Evolutionary conservation across 92 coral and sea anemone genomes (phyloP).

Genomic region (Virgularia gustaviana): DNA sequence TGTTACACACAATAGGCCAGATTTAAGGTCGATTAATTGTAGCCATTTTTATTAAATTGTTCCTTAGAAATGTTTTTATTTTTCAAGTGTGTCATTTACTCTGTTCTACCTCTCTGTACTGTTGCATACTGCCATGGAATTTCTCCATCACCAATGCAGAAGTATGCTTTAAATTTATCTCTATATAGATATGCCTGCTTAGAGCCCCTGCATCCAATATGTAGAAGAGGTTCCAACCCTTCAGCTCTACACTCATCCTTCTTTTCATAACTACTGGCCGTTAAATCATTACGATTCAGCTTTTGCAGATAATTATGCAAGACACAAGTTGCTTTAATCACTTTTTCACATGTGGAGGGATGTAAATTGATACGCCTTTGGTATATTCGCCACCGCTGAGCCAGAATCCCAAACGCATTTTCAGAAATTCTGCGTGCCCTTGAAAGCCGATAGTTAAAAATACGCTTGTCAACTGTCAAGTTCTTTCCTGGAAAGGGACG

Average conservation of each 20-base stretch:
- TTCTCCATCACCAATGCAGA: slow-evolving; percentile 12
- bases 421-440: slow-evolving; percentile 1
- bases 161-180: slow-evolving; percentile 11
- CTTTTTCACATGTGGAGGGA: not conserved
- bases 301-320: slow-evolving; percentile 12
- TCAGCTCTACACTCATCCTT: not conserved
- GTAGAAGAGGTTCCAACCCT: not conserved
- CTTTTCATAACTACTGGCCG: too few species aligned
- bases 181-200: not conserved
- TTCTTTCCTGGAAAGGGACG: slow-evolving; percentile 6
- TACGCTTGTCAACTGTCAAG: not conserved
- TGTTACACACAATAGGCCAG: not conserved
- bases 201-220: slow-evolving; percentile 8
- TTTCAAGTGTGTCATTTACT: not conserved
- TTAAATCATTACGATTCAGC: not conserved
- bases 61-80: too few species aligned
- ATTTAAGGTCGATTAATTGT: slow-evolving; percentile 1
- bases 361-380: not conserved
- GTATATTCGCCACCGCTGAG: slow-evolving; percentile 1
- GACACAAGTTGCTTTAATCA: not conserved
- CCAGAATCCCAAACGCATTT: slow-evolving; percentile 7
- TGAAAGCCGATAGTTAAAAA: not conserved
- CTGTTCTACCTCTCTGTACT: not conserved
- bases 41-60: not conserved
- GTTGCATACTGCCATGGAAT: slow-evolving; percentile 14